Evolutionary conservation across 2,113 vertebrate species (phyloP), one percentile per base, ranked within the genome.

Genomic region (Burhinus oedicnemus): DNA sequence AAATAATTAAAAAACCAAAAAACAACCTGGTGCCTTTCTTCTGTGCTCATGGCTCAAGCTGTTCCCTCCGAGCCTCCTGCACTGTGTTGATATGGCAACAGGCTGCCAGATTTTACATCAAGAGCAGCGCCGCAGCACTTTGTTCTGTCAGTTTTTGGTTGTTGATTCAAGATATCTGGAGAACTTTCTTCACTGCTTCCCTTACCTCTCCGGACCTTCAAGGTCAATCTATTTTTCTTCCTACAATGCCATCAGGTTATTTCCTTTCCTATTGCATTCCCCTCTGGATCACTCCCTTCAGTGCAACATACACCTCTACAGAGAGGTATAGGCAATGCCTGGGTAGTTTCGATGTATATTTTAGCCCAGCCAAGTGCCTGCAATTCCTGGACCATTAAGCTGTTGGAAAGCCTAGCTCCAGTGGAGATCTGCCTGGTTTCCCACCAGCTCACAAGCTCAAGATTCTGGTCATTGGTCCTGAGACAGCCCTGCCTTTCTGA

Each of bases 51-150:
- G 87, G 74, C 58, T 95, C 83, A 87, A 26, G 93, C 66, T 87
- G 61, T 65, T 95, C 66, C 80, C 29, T 61, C 61, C 0, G 1
- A 72, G 62, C 25, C 62, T 96, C 42, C 81, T 74, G 91, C 62
- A 26, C 66, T 66, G 49, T 49, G 69, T 47, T 96, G 93, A 47
- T 91, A 91, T 8, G 20, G 91, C 94, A 97, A 85, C 87, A 80
- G 77, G 54, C 84, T 91, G 69, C 72, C 74, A 80, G 57, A 69
- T 91, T 83, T 85, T 83, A 62, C 54, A 80, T 49, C 54, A 79
- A 54, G 66, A 92, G 30, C 72, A 69, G 38, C 0, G 9, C 54
- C 0, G 5, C 65, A 84, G 69, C 47, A 23, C 40, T 95, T 92
- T 0, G 0, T 69, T 68, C 30, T 66, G 65, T 16, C 10, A 44